phyloP scores from a whole-genome alignment of 2,888 invertebrate genomes.

The Patella pellucida region DNA sequence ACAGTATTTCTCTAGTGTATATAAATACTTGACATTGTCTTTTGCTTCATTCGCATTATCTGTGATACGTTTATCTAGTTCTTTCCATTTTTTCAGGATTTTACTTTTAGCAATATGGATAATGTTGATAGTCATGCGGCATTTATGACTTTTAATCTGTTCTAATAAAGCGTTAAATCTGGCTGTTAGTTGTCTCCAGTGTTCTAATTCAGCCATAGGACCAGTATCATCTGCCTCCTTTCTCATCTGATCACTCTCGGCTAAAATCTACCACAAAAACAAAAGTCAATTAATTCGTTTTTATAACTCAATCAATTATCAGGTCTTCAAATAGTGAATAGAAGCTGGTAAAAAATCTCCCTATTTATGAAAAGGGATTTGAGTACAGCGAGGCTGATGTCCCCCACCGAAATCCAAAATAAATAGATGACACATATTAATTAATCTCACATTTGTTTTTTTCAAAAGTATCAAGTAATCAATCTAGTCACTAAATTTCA shows the following conservation, averaged over 20 bases:
- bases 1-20: slow-evolving; percentile 69
- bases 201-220: slow-evolving; percentile 75
- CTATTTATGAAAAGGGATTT: too few relatives aligned
- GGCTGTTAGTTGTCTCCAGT: slow-evolving; percentile 67
- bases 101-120: slow-evolving; percentile 63
- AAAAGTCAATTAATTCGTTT: too few relatives aligned
- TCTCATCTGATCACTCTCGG: slow-evolving; percentile 88
- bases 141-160: slow-evolving; percentile 61
- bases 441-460: too few relatives aligned
- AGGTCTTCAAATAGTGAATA: too few relatives aligned
- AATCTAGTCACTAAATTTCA: too few relatives aligned
- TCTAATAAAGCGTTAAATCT: slow-evolving; percentile 66
- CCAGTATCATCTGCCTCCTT: slow-evolving; percentile 86
- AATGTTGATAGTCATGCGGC: slow-evolving; percentile 64
- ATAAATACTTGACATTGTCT: slow-evolving; percentile 69
- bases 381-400: too few relatives aligned
- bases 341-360: too few relatives aligned
- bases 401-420: too few relatives aligned
- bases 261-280: slow-evolving; percentile 73
- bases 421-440: too few relatives aligned
- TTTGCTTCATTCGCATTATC: slow-evolving; percentile 69
- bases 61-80: slow-evolving; percentile 65
- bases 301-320: too few relatives aligned
- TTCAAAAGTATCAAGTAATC: too few relatives aligned
- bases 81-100: slow-evolving; percentile 65